phyloP scores from a whole-genome alignment of 2,113 vertebrate genomes.

The Erpornis zantholeuca region DNA sequence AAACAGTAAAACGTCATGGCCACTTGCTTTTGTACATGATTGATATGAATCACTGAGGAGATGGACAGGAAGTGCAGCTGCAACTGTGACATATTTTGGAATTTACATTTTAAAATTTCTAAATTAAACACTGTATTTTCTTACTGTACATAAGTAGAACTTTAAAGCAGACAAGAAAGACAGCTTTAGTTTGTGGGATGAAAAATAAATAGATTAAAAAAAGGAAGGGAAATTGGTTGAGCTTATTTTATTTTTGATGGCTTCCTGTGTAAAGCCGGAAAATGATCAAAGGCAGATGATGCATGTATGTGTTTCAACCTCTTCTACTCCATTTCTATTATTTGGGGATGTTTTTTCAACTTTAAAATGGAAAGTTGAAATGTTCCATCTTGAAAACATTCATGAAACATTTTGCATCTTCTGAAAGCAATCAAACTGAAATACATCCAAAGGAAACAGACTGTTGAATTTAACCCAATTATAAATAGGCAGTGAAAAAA shows the following conservation, averaged over 20 bases:
- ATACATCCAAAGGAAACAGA: neutral
- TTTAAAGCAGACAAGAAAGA: neutral
- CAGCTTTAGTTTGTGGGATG: neutral
- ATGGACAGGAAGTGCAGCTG: neutral
- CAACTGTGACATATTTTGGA: accelerated
- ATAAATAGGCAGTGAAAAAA: neutral
- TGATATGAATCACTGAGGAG: neutral
- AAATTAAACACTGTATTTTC: neutral
- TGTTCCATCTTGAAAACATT: neutral
- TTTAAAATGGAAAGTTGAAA: neutral
- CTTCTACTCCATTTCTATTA: neutral
- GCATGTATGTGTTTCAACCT: neutral
- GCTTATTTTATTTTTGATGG: neutral
- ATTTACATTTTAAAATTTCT: neutral
- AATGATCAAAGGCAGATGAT: neutral
- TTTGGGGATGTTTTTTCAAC: neutral
- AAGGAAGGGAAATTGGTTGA: neutral
- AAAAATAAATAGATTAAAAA: neutral
- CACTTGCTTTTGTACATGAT: neutral
- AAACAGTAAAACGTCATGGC: neutral
- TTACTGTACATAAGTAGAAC: neutral
- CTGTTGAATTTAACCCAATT: neutral
- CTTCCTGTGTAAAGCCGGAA: neutral
- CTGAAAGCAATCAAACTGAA: neutral
- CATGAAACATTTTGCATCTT: neutral